Conservation (phyloP, 2,797 vertebrate genomes). For the Hyperoplus immaculatus region DNA sequence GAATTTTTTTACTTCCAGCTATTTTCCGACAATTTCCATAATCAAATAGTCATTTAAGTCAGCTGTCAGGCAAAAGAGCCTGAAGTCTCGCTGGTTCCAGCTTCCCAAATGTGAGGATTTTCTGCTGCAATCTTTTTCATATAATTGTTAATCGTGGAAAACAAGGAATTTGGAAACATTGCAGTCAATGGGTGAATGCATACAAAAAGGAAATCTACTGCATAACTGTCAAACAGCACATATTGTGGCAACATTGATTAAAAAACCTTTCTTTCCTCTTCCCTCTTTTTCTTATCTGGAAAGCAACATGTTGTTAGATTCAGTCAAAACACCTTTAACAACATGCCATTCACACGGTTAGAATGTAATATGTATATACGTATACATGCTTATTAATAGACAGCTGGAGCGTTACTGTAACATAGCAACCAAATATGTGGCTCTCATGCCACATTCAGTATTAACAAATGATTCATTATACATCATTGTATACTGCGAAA, state of each 20-base stretch:
- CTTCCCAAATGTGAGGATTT: background rate
- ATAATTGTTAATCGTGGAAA: background rate
- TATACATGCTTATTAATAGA: background rate
- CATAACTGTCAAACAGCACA: too few relatives aligned
- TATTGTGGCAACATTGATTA: background rate
- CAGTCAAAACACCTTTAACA: background rate
- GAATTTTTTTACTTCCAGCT: background rate
- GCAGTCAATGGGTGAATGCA: too few relatives aligned
- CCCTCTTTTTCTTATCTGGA: background rate
- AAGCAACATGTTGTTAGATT: background rate
- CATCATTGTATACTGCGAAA: background rate
- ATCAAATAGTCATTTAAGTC: background rate
- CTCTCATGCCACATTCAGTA: conserved; percentile 6
- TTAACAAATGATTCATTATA: background rate
- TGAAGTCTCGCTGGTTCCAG: background rate
- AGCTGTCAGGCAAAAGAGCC: background rate
- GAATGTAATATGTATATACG: background rate
- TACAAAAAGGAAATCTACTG: too few relatives aligned
- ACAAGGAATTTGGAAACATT: background rate
- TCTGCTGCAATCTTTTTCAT: background rate
- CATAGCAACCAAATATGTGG: background rate
- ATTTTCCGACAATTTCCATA: background rate
- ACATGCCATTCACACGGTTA: background rate
- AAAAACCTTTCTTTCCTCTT: background rate
- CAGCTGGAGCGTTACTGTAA: background rate